Conservation (phyloP, 2,113 vertebrate genomes). For the Microcebus murinus region DNA sequence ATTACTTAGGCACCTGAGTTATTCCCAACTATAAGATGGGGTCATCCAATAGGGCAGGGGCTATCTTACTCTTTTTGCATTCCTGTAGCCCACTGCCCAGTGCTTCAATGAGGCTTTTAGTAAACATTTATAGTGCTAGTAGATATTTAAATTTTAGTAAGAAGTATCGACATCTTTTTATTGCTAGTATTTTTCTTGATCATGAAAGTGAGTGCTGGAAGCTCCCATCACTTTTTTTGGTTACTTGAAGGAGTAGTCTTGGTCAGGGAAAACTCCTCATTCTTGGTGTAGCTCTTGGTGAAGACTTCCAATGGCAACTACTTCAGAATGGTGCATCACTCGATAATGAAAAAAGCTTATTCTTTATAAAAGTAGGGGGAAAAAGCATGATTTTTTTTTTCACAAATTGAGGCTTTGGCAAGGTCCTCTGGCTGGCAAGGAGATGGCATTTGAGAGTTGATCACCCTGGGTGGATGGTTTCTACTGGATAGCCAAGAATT, state of each 20-base stretch:
- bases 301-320: not conserved
- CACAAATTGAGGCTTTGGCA: not conserved
- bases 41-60: not conserved
- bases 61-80: not conserved
- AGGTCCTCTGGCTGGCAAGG: not conserved
- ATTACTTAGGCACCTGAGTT: not conserved
- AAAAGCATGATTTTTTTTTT: not conserved
- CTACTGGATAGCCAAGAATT: not conserved
- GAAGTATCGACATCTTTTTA: not conserved
- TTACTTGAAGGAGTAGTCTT: not conserved
- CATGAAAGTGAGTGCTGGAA: not conserved
- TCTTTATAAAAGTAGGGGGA: not conserved
- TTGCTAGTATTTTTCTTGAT: not conserved
- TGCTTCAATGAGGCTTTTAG: not conserved
- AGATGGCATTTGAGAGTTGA: not conserved
- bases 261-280: not conserved
- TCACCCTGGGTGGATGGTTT: not conserved
- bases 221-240: not conserved
- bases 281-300: not conserved
- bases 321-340: not conserved
- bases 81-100: not conserved
- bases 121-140: not conserved
- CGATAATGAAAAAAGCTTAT: not conserved
- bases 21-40: not conserved
- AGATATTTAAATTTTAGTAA: not conserved